Evolutionary conservation across 2,113 vertebrate genomes (phyloP).

Genomic region (Podarcis muralis): DNA sequence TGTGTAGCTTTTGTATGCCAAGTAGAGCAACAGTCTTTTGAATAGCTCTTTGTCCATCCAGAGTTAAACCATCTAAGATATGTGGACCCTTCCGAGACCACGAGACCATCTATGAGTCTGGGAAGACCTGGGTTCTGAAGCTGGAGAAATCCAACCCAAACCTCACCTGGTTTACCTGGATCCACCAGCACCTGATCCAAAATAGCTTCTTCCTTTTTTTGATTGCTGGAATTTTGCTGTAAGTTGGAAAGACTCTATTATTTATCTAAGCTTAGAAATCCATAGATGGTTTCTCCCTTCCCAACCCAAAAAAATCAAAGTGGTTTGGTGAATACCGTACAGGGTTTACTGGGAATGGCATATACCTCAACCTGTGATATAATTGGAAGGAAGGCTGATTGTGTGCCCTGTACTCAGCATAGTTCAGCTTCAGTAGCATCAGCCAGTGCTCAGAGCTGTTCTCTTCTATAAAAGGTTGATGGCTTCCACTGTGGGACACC

Average conservation of each 20-base stretch:
- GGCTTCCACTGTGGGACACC: background rate
- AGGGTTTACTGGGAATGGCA: background rate
- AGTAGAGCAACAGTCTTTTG: background rate
- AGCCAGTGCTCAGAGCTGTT: too few species aligned
- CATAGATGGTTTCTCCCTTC: background rate
- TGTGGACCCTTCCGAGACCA: constrained; percentile 89
- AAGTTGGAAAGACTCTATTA: constrained; percentile 55
- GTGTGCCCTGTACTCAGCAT: background rate
- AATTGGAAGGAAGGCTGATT: background rate
- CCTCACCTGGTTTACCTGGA: constrained; percentile 77
- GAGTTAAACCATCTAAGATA: constrained; percentile 79
- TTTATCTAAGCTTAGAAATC: rapidly evolving
- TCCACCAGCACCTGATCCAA: constrained; percentile 82
- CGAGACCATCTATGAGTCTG: constrained; percentile 82
- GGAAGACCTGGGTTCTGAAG: constrained; percentile 78
- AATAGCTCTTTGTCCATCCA: constrained; percentile 49
- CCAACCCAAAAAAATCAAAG: background rate
- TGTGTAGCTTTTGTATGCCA: background rate
- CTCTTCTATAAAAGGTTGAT: background rate
- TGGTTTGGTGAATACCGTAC: background rate
- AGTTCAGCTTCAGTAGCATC: background rate
- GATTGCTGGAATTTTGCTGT: constrained; percentile 81
- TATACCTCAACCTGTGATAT: background rate
- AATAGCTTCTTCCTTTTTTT: constrained; percentile 86
- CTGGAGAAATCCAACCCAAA: constrained; percentile 75